phyloP scores from a whole-genome alignment of 2,888 invertebrate species.

The Pristionchus exspectatus region DNA sequence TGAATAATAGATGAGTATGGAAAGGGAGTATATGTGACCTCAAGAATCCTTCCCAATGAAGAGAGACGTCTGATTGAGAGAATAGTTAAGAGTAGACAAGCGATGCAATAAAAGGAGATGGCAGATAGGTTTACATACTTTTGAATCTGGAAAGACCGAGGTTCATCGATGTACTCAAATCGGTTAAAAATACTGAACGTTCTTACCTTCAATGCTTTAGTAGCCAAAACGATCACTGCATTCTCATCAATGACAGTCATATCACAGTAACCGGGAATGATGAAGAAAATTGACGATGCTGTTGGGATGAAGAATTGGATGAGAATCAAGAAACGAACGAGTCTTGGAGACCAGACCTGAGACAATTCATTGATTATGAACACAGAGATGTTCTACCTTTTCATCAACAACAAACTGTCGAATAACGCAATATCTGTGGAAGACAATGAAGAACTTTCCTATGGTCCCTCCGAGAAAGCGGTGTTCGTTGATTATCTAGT shows the following conservation, averaged over 20 bases:
- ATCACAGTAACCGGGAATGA: neutral
- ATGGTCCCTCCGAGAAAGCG: neutral
- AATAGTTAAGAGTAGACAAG: neutral
- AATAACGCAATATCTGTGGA: constrained; percentile 1
- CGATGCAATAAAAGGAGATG: neutral
- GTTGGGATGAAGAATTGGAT: neutral
- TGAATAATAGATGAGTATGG: neutral
- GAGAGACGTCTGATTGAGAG: neutral
- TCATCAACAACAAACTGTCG: neutral
- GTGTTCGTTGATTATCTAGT: constrained; percentile 7
- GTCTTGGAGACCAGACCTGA: neutral
- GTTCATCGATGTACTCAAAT: neutral
- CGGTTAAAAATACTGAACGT: neutral
- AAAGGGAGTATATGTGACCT: neutral
- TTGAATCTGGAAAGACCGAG: neutral
- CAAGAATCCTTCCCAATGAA: neutral
- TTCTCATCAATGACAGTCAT: neutral
- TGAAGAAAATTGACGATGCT: neutral
- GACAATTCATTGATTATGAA: neutral
- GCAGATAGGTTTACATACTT: neutral
- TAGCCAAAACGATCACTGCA: neutral
- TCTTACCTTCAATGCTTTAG: neutral
- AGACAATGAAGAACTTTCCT: neutral
- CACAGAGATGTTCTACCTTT: neutral
- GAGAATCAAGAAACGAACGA: neutral